Conservation (phyloP, 2,113 vertebrate species). For the Calyptommatus sinebrachiatus region DNA sequence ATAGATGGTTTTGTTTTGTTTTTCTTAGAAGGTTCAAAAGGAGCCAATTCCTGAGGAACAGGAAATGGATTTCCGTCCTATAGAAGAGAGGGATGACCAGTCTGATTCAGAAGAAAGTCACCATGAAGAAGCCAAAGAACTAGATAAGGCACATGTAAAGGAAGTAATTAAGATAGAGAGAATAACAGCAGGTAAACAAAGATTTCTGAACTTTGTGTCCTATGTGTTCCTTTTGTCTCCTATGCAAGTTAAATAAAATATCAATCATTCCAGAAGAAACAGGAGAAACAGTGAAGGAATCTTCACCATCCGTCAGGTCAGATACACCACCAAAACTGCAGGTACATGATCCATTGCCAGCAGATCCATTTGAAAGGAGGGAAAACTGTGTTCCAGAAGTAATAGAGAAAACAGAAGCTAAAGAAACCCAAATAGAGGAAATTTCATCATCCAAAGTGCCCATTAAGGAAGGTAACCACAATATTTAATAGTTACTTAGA, state of each 20-base stretch:
- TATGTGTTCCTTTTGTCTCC: not conserved
- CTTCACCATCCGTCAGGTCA: conserved; percentile 65
- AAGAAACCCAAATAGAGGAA: conserved; percentile 62
- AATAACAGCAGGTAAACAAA: conserved; percentile 56
- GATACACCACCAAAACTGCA: conserved; percentile 69
- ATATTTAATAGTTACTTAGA: not conserved
- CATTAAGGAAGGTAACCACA: conserved; percentile 70
- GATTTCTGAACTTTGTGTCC: not conserved
- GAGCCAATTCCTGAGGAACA: conserved; percentile 95
- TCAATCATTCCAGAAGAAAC: conserved; percentile 68
- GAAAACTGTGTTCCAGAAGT: conserved; percentile 67
- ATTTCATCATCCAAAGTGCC: conserved; percentile 62
- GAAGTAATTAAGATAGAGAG: conserved; percentile 73
- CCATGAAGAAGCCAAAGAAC: conserved; percentile 88
- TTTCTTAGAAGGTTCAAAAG: conserved; percentile 88
- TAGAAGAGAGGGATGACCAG: conserved; percentile 86
- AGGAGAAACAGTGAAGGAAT: conserved; percentile 65
- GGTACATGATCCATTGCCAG: conserved; percentile 61
- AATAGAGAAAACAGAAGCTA: conserved; percentile 68
- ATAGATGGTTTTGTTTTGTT: not conserved
- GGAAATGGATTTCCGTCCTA: conserved; percentile 91
- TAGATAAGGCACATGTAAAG: conserved; percentile 72
- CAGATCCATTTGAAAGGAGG: conserved; percentile 64
- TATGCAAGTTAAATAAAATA: conserved; percentile 38
- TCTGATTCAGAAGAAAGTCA: conserved; percentile 86